A percentile compares a stretch with the other conserved stretches of the same genome.
These are phyloP conservation scores for Anadara kagoshimensis DNA, from an alignment of 1,140 invertebrate genomes.

Conservation along the genomic window DNA sequence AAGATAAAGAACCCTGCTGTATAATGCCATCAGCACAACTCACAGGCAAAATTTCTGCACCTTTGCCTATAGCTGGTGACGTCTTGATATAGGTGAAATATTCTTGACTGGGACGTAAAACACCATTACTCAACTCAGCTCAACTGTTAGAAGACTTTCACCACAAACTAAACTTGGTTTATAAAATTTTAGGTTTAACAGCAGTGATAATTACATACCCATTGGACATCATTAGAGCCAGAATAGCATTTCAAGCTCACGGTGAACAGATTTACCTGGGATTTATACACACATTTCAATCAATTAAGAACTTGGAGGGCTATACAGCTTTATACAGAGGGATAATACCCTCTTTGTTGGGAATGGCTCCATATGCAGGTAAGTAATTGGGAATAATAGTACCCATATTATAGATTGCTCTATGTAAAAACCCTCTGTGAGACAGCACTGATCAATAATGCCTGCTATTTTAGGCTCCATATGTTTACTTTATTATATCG, in stretches of 20 bases:
- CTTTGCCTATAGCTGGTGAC: no score
- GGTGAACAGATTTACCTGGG: slow-evolving; percentile 60
- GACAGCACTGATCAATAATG: no score
- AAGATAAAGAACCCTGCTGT: no score
- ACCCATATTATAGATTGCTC: not conserved
- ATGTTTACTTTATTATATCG: no score
- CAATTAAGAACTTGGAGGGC: slow-evolving; percentile 81
- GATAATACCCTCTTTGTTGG: slow-evolving; percentile 66
- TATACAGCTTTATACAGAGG: slow-evolving; percentile 74
- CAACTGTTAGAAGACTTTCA: no score
- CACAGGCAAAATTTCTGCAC: no score
- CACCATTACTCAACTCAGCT: no score
- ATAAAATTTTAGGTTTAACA: slow-evolving; percentile 52
- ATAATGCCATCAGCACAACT: no score
- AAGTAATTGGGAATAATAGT: not conserved
- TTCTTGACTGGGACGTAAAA: no score
- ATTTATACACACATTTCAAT: slow-evolving; percentile 49
- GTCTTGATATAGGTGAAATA: no score
- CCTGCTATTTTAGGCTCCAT: no score
- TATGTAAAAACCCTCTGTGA: not conserved
- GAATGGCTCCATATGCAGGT: slow-evolving; percentile 72
- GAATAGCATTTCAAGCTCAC: slow-evolving; percentile 79
- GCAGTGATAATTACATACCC: slow-evolving; percentile 66
- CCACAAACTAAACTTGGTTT: not conserved
- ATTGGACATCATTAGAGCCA: slow-evolving; percentile 60